phyloP scores from a whole-genome alignment of 2,888 invertebrate genomes.

The Philereme transversata region DNA sequence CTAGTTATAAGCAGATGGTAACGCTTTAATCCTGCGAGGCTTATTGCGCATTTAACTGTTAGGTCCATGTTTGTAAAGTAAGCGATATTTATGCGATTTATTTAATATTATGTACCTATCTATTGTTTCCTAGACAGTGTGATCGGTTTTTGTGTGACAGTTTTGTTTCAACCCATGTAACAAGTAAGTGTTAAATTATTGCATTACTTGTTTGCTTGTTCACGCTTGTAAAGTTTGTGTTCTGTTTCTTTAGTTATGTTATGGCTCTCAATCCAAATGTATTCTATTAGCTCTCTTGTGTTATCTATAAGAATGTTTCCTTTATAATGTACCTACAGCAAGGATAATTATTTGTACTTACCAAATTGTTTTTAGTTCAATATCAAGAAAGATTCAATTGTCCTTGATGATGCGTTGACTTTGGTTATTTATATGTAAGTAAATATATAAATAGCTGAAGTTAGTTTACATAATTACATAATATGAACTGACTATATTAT shows the following conservation, averaged over 20 bases:
- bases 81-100: slow-evolving; percentile 48
- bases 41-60: slow-evolving; percentile 77
- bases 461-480: background rate
- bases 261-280: slow-evolving; percentile 39
- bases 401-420: background rate
- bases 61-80: slow-evolving; percentile 66
- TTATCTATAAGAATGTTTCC: slow-evolving; percentile 20
- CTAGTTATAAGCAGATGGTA: slow-evolving; percentile 44
- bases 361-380: background rate
- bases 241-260: slow-evolving; percentile 15
- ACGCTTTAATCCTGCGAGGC: slow-evolving; percentile 73
- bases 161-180: slow-evolving; percentile 41
- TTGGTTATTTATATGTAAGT: background rate
- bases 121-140: slow-evolving; percentile 48
- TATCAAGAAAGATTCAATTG: background rate
- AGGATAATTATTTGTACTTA: slow-evolving; percentile 10
- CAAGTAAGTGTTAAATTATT: slow-evolving; percentile 54
- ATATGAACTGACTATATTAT: background rate
- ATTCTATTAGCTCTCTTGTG: slow-evolving; percentile 46
- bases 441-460: background rate
- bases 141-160: slow-evolving; percentile 38
- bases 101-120: slow-evolving; percentile 55
- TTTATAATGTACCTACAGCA: slow-evolving; percentile 15
- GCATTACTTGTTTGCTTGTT: slow-evolving; percentile 24
- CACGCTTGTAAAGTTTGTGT: slow-evolving; percentile 32